phyloP scores from a whole-genome alignment of 2,888 invertebrate species.

The Plemyria rubiginata region DNA sequence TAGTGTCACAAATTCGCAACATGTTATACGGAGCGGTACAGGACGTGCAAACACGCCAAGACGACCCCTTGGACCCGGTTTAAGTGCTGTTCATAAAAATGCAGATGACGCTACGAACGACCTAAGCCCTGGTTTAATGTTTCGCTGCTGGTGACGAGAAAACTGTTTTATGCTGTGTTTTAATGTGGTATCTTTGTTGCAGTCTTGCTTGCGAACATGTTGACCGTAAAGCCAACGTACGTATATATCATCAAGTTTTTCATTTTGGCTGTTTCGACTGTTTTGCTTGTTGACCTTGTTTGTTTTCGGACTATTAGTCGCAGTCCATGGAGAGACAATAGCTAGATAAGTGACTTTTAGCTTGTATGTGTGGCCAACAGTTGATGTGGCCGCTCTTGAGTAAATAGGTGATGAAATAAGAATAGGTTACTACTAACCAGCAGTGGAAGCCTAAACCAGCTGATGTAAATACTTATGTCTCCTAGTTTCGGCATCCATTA shows the following conservation, averaged over 20 bases:
- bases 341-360: too few relatives aligned
- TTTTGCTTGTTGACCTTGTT: too few relatives aligned
- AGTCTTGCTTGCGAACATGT: not conserved
- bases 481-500: constrained; percentile 48
- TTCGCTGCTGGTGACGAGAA: constrained; percentile 3
- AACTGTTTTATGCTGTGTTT: not conserved
- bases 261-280: too few relatives aligned
- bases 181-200: not conserved
- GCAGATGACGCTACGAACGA: constrained; percentile 13
- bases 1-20: constrained; percentile 20
- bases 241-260: too few relatives aligned
- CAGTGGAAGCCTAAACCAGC: constrained; percentile 4
- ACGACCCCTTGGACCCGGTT: constrained; percentile 1
- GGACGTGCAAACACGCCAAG: constrained; percentile 13
- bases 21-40: constrained; percentile 16
- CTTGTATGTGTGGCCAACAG: too few relatives aligned
- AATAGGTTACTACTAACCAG: not conserved
- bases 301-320: too few relatives aligned
- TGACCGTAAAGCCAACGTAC: too few relatives aligned
- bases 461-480: constrained; percentile 21
- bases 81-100: constrained; percentile 29
- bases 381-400: too few relatives aligned
- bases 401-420: not conserved
- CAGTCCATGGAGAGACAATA: too few relatives aligned
- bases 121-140: constrained; percentile 13